Base-by-base conservation (phyloP, 2,797 vertebrate species). In the Oreochromis grahami region DNA sequence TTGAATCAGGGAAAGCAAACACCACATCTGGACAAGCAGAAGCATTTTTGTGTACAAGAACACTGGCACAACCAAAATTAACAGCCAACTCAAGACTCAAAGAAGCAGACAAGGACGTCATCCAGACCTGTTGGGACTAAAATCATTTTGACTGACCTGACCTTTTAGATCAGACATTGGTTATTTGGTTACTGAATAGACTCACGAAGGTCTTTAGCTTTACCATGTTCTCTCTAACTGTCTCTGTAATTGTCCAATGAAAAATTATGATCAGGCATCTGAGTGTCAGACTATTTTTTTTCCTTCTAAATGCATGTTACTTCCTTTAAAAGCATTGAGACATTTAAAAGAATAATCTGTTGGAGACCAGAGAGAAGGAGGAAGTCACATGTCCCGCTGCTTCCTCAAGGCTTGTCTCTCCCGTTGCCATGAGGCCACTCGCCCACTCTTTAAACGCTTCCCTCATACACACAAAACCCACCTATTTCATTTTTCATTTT, bases 401-500 rank as follows among this genome's bases (percentile, higher is more conserved):
- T 84, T 92, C 87, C 86, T 29, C 36, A 38, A 86, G 88, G 82
- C 89, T 91, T 32, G 45, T 86, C 87, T 83, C 78, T 78, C 87
- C 77, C 29, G 1, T 80, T 90, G 86, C 85, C 88, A 77, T 19
- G 79, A 90, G 77, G 76, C 89, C 17, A 15, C 85, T 89, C 89
- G 79, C 76, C 91, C 85, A 83, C 84, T 86, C 84, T 84, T 77
- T 80, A 86, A 87, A 93, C 11, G 21, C 81, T 52, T 55, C 72
- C 29, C 83, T 43, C 72, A 82, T 86, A 82, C 80, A 84, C 17
- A 88, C 78, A 88, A 76, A 84, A 83, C 56, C 70, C 88, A 84
- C 84, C 87, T 50, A 86, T 91, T 92, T 93, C 86, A 89, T 86
- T 91, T 94, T 90, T 92, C 92, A 88, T 93, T 93, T 92, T 86